Evolutionary conservation across 1,140 invertebrate genomes (phyloP).

Genomic region (Druon quercuslanigerum): DNA sequence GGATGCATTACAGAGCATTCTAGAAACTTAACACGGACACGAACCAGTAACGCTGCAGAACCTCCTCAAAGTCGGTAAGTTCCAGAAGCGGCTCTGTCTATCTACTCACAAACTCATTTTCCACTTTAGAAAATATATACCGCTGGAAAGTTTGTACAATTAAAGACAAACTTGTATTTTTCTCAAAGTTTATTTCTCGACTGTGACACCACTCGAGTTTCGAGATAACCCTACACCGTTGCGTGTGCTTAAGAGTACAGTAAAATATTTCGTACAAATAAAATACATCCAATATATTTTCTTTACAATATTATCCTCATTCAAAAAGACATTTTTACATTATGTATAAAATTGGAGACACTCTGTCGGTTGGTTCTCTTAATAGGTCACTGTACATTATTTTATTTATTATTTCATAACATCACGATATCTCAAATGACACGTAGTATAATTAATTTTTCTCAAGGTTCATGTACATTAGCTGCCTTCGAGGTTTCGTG

Average conservation of each 20-base stretch:
- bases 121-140: not conserved
- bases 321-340: constrained; percentile 30
- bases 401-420: constrained; percentile 7
- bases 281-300: constrained; percentile 31
- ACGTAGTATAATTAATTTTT: constrained; percentile 35
- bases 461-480: constrained; percentile 36
- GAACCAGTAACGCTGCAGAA: too few species aligned
- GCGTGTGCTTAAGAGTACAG: constrained; percentile 1
- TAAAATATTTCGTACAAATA: constrained; percentile 26
- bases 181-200: constrained; percentile 36
- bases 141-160: constrained; percentile 34
- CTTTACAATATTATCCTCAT: constrained; percentile 25
- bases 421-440: constrained; percentile 40
- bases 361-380: constrained; percentile 9
- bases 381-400: constrained; percentile 10
- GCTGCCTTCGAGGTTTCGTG: constrained; percentile 31
- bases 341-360: constrained; percentile 28
- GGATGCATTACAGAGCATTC: too few species aligned
- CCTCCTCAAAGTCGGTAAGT: too few species aligned
- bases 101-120: not conserved
- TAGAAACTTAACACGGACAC: too few species aligned
- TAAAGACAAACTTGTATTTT: constrained; percentile 37
- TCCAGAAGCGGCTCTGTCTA: too few species aligned
- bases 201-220: constrained; percentile 14
- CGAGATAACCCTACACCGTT: not conserved